Evolutionary conservation across 2,113 vertebrate genomes (phyloP).

Genomic region (Paramormyrops kingsleyae): DNA sequence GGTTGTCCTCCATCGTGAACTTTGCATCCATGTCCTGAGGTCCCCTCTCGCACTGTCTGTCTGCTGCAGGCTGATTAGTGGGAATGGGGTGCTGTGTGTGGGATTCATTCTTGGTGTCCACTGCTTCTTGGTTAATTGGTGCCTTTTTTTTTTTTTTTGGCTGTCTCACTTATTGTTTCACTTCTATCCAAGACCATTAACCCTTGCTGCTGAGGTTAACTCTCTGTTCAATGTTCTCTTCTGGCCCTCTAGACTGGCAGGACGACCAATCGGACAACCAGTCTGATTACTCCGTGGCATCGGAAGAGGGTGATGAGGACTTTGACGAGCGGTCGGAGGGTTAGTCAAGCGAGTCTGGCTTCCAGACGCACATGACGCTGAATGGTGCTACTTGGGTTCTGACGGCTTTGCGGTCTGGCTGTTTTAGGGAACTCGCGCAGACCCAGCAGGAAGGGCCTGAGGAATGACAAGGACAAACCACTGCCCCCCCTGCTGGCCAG

Average conservation of each 20-base stretch:
- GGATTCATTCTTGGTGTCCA: neutral
- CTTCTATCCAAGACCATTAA: neutral
- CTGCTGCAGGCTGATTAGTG: neutral
- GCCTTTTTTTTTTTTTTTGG: neutral
- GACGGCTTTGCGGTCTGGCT: neutral
- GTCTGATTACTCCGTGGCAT: slow-evolving; percentile 95
- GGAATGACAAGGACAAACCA: slow-evolving; percentile 96
- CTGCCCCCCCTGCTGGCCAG: slow-evolving; percentile 89
- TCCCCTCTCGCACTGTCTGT: neutral
- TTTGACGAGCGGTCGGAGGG: slow-evolving; percentile 94
- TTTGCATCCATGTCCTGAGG: neutral
- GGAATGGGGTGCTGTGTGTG: neutral
- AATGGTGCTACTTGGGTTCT: neutral
- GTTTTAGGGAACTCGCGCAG: slow-evolving; percentile 74
- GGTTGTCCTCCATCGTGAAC: neutral
- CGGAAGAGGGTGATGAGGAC: slow-evolving; percentile 95
- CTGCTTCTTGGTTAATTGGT: neutral
- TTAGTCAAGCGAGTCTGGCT: slow-evolving; percentile 36
- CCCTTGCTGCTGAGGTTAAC: neutral
- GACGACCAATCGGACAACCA: slow-evolving; percentile 98
- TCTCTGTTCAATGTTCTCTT: slow-evolving; percentile 14
- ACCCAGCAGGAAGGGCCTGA: slow-evolving; percentile 85
- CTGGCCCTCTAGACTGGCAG: slow-evolving; percentile 82
- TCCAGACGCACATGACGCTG: neutral
- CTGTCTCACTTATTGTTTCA: neutral